Conservation (phyloP, 2,797 vertebrate genomes). For the Sciaenops ocellatus region DNA sequence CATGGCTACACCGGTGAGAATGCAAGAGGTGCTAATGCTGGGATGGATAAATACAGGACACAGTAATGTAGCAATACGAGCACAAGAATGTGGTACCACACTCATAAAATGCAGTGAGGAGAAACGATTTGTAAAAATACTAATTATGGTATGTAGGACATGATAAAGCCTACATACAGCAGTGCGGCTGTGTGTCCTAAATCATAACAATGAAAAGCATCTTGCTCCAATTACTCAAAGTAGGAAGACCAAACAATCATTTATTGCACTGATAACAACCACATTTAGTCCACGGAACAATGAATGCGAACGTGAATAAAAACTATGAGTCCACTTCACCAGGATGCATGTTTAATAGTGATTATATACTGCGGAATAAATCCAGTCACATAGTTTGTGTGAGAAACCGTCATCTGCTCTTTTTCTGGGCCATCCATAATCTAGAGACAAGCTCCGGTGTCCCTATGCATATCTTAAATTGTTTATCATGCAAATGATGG, state of each 20-base stretch:
- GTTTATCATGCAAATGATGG: constrained; percentile 88
- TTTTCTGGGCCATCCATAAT: constrained; percentile 82
- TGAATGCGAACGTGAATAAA: constrained; percentile 43
- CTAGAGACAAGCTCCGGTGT: constrained; percentile 79
- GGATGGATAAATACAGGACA: constrained; percentile 45
- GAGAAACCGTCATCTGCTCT: constrained; percentile 81
- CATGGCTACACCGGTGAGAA: constrained; percentile 54
- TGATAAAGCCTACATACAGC: constrained; percentile 16
- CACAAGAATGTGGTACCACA: constrained; percentile 17
- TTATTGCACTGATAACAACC: constrained; percentile 34
- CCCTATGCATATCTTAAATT: constrained; percentile 87
- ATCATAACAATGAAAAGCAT: constrained; percentile 52
- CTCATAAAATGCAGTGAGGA: constrained; percentile 34
- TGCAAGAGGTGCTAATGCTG: constrained; percentile 52
- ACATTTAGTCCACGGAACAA: constrained; percentile 26
- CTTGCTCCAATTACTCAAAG: constrained; percentile 47
- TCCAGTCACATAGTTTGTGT: constrained; percentile 62
- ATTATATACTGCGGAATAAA: constrained; percentile 37
- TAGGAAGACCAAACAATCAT: constrained; percentile 34
- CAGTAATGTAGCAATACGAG: constrained; percentile 35
- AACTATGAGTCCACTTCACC: constrained; percentile 35
- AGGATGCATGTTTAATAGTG: constrained; percentile 21
- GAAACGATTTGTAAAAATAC: constrained; percentile 39
- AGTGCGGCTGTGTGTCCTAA: constrained; percentile 23
- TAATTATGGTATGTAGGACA: constrained; percentile 49